Base-by-base conservation (phyloP, 2,888 invertebrate species). In the Incurvaria masculella region DNA sequence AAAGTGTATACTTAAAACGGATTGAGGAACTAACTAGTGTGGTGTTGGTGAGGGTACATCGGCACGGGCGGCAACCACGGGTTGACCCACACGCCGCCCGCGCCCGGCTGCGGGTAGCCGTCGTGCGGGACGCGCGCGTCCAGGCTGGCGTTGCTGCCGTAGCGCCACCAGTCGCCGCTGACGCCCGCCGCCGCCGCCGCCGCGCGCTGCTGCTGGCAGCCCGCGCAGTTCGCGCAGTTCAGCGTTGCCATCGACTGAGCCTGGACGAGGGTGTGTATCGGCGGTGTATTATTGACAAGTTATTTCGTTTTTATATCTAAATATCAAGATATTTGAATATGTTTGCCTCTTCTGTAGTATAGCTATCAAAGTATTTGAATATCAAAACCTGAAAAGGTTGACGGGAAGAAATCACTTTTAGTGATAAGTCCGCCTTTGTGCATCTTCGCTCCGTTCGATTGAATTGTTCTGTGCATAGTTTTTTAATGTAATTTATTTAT, bases 211-310 rank as follows among this genome's bases (percentile, higher is more conserved):
- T 55, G 49, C 42, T 20, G 16, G 19, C 53, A 8, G 55, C 48
- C 5, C 52, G 53, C 18, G 53, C 83, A 84, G 43, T 78, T 75
- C 21, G 80, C 79, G 54, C 83, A 85, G 59, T 83, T 83, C 6
- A 88, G 61, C 45, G 87, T 87, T 1, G 87, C 86, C 80, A 87
- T 80, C 0, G 88, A 88, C 58, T 87, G 87, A 0, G 87, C 84
- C 87, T 88, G 59, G n/a, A 66, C 64, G 40, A 27, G 10, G 27
- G 14, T 27, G n/a, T n/a, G n/a, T n/a, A n/a, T n/a, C n/a, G n/a
- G n/a, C n/a, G n/a, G n/a, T n/a, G n/a, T n/a, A n/a, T n/a, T n/a
- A n/a, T n/a, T n/a, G n/a, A n/a, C n/a, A n/a, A n/a, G n/a, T n/a
- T n/a, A n/a, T n/a, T n/a, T n/a, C n/a, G n/a, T n/a, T n/a, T n/a